Evolutionary conservation across 2,113 vertebrate genomes (phyloP).

Genomic region (Naja naja): DNA sequence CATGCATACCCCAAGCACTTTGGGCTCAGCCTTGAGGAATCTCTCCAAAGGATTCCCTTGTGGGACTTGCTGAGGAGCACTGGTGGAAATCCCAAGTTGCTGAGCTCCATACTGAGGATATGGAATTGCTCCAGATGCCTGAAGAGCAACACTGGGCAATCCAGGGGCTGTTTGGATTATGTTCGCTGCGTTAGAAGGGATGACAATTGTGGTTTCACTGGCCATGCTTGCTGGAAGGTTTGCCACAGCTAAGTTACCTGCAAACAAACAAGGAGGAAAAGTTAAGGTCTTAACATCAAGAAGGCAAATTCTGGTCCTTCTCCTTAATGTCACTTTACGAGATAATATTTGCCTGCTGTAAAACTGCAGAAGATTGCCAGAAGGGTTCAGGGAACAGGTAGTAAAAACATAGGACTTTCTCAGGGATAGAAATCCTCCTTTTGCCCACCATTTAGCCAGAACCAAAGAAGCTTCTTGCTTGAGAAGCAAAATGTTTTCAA

Average conservation of each 20-base stretch:
- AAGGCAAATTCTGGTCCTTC: neutral
- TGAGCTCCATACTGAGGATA: no score
- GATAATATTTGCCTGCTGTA: neutral
- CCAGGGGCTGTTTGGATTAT: neutral
- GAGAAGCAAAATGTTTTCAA: no score
- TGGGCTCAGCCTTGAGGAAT: neutral
- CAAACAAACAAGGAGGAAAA: neutral
- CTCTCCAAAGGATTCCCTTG: neutral
- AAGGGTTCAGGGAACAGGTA: no score
- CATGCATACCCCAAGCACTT: constrained; percentile 1
- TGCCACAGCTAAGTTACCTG: neutral
- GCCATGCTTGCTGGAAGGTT: neutral
- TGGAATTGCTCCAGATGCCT: no score
- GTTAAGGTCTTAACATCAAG: neutral
- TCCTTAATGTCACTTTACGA: neutral
- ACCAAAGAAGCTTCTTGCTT: no score
- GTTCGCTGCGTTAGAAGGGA: neutral
- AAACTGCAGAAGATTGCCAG: no score
- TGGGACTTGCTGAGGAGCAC: no score
- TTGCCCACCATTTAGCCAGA: no score
- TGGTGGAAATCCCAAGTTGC: no score
- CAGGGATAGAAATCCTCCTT: no score
- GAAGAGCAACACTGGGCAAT: no score
- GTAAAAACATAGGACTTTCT: no score
- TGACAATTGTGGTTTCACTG: fast-evolving